Conservation (phyloP, 2,113 vertebrate genomes). For the Mastomys natalensis region DNA sequence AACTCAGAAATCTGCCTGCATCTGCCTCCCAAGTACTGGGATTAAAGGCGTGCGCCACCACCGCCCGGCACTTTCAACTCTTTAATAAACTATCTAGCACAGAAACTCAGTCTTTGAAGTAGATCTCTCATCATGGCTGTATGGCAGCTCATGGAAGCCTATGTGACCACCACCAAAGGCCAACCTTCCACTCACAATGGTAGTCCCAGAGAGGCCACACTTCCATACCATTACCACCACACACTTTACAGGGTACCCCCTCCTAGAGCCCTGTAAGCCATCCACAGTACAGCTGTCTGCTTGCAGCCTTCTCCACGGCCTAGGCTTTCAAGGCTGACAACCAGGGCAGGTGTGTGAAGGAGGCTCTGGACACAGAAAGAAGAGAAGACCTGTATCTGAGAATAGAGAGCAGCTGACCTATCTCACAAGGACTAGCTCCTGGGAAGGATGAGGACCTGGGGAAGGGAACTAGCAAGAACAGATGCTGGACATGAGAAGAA, state of each 20-base stretch:
- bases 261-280: not conserved
- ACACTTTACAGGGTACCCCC: too few relatives aligned
- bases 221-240: fast-evolving
- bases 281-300: not conserved
- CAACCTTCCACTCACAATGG: not conserved
- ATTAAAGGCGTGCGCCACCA: too few relatives aligned
- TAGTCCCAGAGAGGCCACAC: too few relatives aligned
- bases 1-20: too few relatives aligned
- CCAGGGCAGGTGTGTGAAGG: not conserved
- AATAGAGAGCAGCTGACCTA: not conserved
- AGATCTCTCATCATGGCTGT: not conserved
- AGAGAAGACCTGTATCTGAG: not conserved
- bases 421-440: not conserved
- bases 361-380: not conserved
- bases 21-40: too few relatives aligned
- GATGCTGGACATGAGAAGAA: not conserved
- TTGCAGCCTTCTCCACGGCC: not conserved
- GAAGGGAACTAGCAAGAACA: too few relatives aligned
- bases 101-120: not conserved
- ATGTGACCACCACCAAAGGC: not conserved
- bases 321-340: not conserved
- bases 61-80: too few relatives aligned
- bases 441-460: not conserved
- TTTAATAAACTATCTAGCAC: not conserved
- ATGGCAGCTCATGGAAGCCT: fast-evolving